A percentile compares a stretch with the other conserved stretches of the same genome.
phyloP scores from a whole-genome alignment of 2,888 invertebrate genomes.

The Harmothoe impar region DNA sequence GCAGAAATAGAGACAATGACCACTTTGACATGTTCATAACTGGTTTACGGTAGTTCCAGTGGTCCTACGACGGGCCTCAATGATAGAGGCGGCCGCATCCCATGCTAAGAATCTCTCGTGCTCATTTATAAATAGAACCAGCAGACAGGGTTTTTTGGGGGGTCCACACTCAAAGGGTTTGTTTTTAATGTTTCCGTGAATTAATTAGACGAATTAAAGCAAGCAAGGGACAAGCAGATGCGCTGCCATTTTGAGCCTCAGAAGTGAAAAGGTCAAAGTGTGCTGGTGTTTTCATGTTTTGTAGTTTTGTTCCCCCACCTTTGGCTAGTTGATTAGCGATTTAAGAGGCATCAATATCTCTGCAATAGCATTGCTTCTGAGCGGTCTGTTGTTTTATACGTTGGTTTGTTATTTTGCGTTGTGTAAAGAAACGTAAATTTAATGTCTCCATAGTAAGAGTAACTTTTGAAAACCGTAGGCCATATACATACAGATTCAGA shows the following conservation, averaged over 20 bases:
- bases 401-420: too few relatives aligned
- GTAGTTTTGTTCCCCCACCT: neutral
- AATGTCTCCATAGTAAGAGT: too few relatives aligned
- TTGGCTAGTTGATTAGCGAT: neutral
- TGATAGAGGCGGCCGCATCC: neutral
- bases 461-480: too few relatives aligned
- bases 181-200: neutral
- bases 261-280: slow-evolving; percentile 21
- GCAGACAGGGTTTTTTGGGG: neutral
- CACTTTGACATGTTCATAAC: too few relatives aligned
- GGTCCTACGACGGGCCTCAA: too few relatives aligned
- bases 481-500: too few relatives aligned
- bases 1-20: too few relatives aligned
- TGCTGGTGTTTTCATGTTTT: neutral
- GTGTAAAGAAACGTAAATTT: too few relatives aligned
- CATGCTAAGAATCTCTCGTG: neutral
- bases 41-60: too few relatives aligned
- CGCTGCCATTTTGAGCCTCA: neutral
- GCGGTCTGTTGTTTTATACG: too few relatives aligned
- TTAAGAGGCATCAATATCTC: neutral
- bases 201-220: slow-evolving; percentile 8
- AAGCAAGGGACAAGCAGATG: neutral
- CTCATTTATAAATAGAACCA: neutral
- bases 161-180: slow-evolving; percentile 23
- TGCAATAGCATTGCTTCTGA: too few relatives aligned